Evolutionary conservation across 2,888 invertebrate genomes (phyloP), one percentile per base, ranked within the genome.

Genomic region (Crocallis elinguaria): DNA sequence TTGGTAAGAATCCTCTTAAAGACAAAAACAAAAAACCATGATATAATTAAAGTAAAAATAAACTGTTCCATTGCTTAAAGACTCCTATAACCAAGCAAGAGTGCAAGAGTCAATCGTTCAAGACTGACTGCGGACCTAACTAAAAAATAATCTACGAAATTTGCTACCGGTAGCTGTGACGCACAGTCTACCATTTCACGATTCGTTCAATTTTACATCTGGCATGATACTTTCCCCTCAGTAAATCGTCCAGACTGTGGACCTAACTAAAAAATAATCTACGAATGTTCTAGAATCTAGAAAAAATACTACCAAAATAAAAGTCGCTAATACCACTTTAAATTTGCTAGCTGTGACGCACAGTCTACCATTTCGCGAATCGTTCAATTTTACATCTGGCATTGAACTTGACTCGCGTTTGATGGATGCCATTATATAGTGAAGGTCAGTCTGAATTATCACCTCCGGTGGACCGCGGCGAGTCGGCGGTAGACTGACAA

Each of bases 141-240:
- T 6, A 0, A 33, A n/a, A 33, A 16, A n/a, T n/a, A 16, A 7
- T 1, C 14, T n/a, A 3, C 2, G 8, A 23, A 25, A 39, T 39
- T 39, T 11, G 39, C 27, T n/a, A n/a, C n/a, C n/a, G n/a, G n/a
- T n/a, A 39, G 16, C 39, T n/a, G 12, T 39, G 39, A 39, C 39
- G 39, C 27, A 4, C 12, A 42, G 44, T 27, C 35, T 35, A 13
- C 16, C 21, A 11, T 33, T 46, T 17, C 35, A 7, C 33, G 23
- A 16, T n/a, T 30, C 11, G 37, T 17, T 23, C 29, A 35, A 33
- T 46, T 49, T 44, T 49, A 41, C 54, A 60, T 58, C 49, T 49
- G 57, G 13, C 63, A 57, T 59, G 69, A 67, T 68, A 65, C 69
- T 68, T 67, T n/a, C n/a, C n/a, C n/a, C n/a, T n/a, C n/a, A n/a